Percentiles rank a stretch among this genome's conserved stretches.
These are phyloP conservation scores for Drosophila nasuta DNA, from an alignment of 1,140 invertebrate species.

Conservation along the genomic window DNA sequence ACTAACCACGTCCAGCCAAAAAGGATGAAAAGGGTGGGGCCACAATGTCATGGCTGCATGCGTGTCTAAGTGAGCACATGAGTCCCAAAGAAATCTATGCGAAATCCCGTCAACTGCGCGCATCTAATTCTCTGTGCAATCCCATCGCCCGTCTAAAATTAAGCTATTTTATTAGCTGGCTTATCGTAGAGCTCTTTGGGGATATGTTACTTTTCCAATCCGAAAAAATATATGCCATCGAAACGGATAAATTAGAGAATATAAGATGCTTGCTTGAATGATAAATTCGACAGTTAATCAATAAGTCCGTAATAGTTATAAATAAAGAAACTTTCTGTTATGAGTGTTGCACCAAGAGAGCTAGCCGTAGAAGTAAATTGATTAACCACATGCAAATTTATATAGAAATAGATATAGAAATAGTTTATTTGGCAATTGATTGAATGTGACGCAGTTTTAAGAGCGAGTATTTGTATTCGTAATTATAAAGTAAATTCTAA, in stretches of 20 bases:
- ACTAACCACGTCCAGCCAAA: constrained; percentile 46
- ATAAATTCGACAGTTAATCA: no score
- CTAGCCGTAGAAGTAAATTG: background rate
- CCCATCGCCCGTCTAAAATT: background rate
- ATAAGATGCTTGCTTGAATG: no score
- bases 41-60: constrained; percentile 64
- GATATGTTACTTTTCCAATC: no score
- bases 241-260: no score
- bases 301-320: no score
- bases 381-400: background rate
- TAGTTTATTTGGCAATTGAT: constrained; percentile 35
- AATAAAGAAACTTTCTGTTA: no score
- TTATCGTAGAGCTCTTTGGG: background rate
- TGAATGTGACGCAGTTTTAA: constrained; percentile 21
- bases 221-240: no score
- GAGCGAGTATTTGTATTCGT: constrained; percentile 57
- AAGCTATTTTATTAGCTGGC: background rate
- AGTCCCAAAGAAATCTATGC: constrained; percentile 57
- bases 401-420: constrained; percentile 24
- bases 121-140: constrained; percentile 35
- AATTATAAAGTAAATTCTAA: constrained; percentile 37
- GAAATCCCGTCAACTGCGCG: constrained; percentile 39
- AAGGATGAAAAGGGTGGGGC: background rate
- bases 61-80: constrained; percentile 66
- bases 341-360: no score